Base-by-base conservation (phyloP, 2,888 invertebrate species). In the Scaptomyza cyrtandrae region DNA sequence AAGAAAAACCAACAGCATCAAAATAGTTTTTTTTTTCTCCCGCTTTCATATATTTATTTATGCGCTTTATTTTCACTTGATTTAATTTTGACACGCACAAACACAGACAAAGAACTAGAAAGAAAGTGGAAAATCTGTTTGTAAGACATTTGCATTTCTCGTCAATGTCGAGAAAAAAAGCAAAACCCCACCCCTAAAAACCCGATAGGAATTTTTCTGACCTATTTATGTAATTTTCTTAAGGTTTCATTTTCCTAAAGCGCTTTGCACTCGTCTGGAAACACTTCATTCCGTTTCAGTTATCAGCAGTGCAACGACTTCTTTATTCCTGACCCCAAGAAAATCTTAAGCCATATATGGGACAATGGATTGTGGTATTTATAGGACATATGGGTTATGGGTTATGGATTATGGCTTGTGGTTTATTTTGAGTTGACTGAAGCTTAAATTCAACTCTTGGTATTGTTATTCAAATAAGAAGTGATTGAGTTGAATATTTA, bases 21-120 rank as follows among this genome's bases (percentile, higher is more conserved):
- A 52, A 76, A 52, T 46, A 46, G 44, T 31, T 62, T 43, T 44
- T 55, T 35, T 52, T 16, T 55, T 43, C 45, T 52, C 45, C 57
- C 48, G 52, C 48, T 54, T 64, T 72, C 73, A 50, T 81, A 35
- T 83, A 76, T 86, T 78, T 83, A 79, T 80, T 80, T 85, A 87
- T 87, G 80, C 71, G 63, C 60, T 87, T 80, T 79, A 66, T 70
- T 78, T 86, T 75, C 88, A 80, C 84, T 79, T 88, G 88, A 85
- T 86, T 85, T 88, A 46, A 83, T 75, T 83, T 80, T 80, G 85
- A 71, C 83, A 86, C 74, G 56, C 65, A 74, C 33, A 37, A 39
- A 53, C 13, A 55, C 24, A 69, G 44, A 14, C 10, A 62, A 31
- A 27, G 44, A 59, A 39, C 39, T 39, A 14, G 16, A 10, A 7